Percentiles rank a stretch among this genome's conserved stretches.
These are phyloP conservation scores for Mnemiopsis leidyi DNA, from an alignment of 37 sponge, comb jelly and placozoan genomes.

Conservation along the genomic window DNA sequence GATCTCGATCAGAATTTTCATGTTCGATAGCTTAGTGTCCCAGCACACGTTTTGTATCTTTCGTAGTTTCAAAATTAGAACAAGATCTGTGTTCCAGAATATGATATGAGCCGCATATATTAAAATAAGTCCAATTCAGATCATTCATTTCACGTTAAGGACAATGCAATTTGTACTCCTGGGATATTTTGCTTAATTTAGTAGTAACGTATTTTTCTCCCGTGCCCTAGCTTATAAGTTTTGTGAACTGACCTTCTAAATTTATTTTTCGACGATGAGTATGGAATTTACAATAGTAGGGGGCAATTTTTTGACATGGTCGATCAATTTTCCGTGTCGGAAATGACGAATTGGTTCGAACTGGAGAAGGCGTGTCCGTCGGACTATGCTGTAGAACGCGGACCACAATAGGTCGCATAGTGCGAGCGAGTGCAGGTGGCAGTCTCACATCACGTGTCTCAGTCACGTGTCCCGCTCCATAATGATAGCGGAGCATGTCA, in stretches of 20 bases:
- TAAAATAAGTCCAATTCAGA: neutral
- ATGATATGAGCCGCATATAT: neutral
- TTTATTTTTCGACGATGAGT: neutral
- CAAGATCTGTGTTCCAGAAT: neutral
- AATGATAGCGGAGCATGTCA: conserved; percentile 55
- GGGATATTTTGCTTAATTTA: neutral
- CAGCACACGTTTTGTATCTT: neutral
- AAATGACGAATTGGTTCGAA: neutral
- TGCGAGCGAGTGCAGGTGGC: conserved; percentile 40
- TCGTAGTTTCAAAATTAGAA: neutral
- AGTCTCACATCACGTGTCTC: neutral
- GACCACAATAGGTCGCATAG: conserved; percentile 25
- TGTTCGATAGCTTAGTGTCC: neutral
- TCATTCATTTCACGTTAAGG: neutral
- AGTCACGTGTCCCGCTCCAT: conserved; percentile 3
- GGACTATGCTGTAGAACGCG: conserved; percentile 5
- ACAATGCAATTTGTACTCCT: neutral
- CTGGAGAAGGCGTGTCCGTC: neutral
- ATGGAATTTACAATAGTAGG: neutral
- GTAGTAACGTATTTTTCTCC: neutral
- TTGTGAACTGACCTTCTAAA: neutral
- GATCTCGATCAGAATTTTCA: neutral
- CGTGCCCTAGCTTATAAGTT: too few species aligned
- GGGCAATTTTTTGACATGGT: too few species aligned
- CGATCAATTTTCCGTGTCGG: neutral